Evolutionary conservation across 2,888 invertebrate genomes (phyloP), one percentile per base, ranked within the genome.

Genomic region (Periphyllus acericola): DNA sequence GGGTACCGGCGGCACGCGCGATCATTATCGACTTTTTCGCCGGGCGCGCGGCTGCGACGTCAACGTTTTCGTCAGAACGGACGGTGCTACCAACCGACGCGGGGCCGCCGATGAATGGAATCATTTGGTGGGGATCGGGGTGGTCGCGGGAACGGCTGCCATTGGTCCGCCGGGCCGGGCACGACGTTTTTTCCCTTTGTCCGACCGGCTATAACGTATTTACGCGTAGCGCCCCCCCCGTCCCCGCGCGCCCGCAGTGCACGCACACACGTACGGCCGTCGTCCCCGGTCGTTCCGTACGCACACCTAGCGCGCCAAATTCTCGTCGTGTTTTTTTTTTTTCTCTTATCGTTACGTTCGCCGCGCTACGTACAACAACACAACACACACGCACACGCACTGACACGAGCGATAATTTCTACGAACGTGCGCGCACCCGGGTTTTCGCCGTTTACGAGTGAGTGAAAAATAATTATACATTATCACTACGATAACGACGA

Each of bases 261-360:
- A 46, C 60, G 71, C 79, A 52, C 74, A 80, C 74, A 66, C 87
- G 46, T 66, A 81, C 40, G 66, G 29, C 60, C 21, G 74, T 81
- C 66, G 81, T 81, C 66, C 74, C 80, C 80, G 79, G 87, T 81
- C 55, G 83, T 83, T 75, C 80, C 74, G 74, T 81, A 81, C 81
- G 60, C 81, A 80, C 87, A 81, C 81, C 74, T 81, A 87, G 81
- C 87, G 87, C 87, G 87, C 87, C 87, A 87, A 87, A 66, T 87
- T 87, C 40, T 87, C 60, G 55, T 75, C 46, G 46, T 66, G 68
- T 82, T 32, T 81, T 32, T 87, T 81, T 74, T 75, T 75, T 55
- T 86, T 72, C 34, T 66, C 19, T 55, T 29, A 29, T 29, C 74
- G 72, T 34, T 34, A 29, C 68, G 68, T 72, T 66, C 34, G 32